These are phyloP conservation scores for Vannuccia rotundouncinata DNA, from an alignment of 2,888 invertebrate species.

Conservation along the genomic window DNA sequence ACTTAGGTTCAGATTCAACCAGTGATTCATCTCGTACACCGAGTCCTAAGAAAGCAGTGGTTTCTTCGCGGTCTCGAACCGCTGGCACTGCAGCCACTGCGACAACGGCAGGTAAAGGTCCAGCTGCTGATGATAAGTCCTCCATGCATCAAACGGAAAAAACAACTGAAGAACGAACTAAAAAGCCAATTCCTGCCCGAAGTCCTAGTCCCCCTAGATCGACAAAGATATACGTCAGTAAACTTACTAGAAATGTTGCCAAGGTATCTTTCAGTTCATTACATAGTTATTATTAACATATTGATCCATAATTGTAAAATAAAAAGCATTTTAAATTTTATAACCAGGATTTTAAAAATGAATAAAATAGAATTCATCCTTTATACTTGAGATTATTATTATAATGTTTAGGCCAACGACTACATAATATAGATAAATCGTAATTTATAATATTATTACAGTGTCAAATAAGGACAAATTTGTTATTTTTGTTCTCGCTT, in stretches of 20 bases:
- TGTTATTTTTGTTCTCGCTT: too few species aligned
- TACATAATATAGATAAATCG: too few species aligned
- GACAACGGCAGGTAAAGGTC: neutral
- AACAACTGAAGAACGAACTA: neutral
- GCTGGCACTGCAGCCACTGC: neutral
- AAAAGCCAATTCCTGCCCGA: neutral
- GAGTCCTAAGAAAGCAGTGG: neutral
- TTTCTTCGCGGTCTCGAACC: neutral
- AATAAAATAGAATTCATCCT: too few species aligned
- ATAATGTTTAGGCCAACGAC: too few species aligned
- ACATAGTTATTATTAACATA: too few species aligned
- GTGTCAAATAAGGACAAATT: too few species aligned
- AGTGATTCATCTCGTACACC: neutral
- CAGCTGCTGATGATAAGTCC: neutral
- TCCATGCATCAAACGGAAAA: neutral
- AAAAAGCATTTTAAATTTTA: too few species aligned
- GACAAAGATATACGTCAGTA: slow-evolving; percentile 36
- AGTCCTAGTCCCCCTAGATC: neutral
- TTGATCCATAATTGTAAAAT: too few species aligned
- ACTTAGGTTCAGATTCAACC: neutral
- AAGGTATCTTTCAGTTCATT: too few species aligned
- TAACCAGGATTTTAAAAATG: too few species aligned
- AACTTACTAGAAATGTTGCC: slow-evolving; percentile 37
- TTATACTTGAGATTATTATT: too few species aligned
- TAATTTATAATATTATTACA: too few species aligned